A percentile compares a stretch with the other conserved stretches of the same genome.
phyloP scores from a whole-genome alignment of 2,797 vertebrate species.

The Ibycter americanus region DNA sequence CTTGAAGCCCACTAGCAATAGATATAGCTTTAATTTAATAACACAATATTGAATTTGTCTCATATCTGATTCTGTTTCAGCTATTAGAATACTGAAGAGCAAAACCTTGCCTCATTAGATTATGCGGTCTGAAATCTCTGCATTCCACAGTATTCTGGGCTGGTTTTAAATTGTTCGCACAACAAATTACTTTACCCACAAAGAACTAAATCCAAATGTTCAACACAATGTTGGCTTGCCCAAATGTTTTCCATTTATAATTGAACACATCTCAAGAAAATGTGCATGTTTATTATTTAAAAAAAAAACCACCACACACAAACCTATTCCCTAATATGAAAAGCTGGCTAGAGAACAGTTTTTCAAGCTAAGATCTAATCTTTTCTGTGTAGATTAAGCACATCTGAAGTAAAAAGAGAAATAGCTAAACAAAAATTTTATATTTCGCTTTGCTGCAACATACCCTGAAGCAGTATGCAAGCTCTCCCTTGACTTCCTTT shows the following conservation, averaged over 20 bases:
- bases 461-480: conserved; percentile 69
- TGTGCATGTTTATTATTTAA: neutral
- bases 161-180: conserved; percentile 63
- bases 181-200: conserved; percentile 68
- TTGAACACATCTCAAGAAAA: conserved; percentile 48
- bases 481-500: conserved; percentile 73
- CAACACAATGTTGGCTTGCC: conserved; percentile 49
- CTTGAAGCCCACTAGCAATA: conserved; percentile 41
- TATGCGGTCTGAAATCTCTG: conserved; percentile 68
- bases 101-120: conserved; percentile 58
- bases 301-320: neutral
- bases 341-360: conserved; percentile 21
- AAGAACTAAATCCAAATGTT: conserved; percentile 60
- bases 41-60: conserved; percentile 60
- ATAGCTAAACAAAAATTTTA: conserved; percentile 42
- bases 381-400: conserved; percentile 53
- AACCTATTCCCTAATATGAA: conserved; percentile 31
- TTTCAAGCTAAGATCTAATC: conserved; percentile 18
- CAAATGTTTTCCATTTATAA: conserved; percentile 59
- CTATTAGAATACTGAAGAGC: conserved; percentile 60
- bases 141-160: conserved; percentile 47
- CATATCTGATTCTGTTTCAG: conserved; percentile 62
- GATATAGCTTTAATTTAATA: conserved; percentile 61
- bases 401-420: conserved; percentile 12
- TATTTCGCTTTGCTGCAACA: conserved; percentile 56